phyloP scores from a whole-genome alignment of 2,797 vertebrate genomes.

The Poeciliopsis turneri region DNA sequence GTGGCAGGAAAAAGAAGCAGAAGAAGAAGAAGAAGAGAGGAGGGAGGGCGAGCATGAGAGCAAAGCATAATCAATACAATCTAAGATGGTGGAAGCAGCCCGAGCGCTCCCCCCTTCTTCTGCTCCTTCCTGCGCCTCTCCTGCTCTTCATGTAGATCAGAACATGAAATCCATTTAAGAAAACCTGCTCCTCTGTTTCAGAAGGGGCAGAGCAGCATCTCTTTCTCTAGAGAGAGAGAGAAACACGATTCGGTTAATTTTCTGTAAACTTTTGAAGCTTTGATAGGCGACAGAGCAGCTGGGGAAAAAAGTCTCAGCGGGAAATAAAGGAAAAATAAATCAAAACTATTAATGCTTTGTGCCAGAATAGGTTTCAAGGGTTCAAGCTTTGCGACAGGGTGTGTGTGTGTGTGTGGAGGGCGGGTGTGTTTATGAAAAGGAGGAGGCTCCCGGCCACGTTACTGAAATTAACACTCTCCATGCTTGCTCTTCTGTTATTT shows the following conservation, averaged over 20 bases:
- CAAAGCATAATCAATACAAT: slow-evolving; percentile 72
- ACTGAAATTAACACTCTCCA: slow-evolving; percentile 59
- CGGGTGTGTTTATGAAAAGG: neutral
- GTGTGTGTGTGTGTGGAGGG: neutral
- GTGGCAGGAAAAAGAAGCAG: slow-evolving; percentile 59
- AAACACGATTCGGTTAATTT: slow-evolving; percentile 7
- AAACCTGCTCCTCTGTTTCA: slow-evolving; percentile 9
- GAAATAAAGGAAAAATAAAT: slow-evolving; percentile 31
- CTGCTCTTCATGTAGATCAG: slow-evolving; percentile 13
- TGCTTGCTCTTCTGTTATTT: slow-evolving; percentile 28
- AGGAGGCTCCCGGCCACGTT: slow-evolving; percentile 60
- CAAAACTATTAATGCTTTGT: slow-evolving; percentile 85
- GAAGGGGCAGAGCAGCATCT: slow-evolving; percentile 34
- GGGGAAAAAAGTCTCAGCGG: slow-evolving; percentile 69
- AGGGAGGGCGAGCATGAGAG: slow-evolving; percentile 47
- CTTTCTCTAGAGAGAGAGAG: neutral
- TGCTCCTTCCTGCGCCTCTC: neutral
- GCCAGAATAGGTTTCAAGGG: slow-evolving; percentile 83
- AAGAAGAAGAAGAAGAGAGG: slow-evolving; percentile 38
- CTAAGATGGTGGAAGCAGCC: slow-evolving; percentile 75
- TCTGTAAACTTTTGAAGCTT: slow-evolving; percentile 36
- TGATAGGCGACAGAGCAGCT: neutral
- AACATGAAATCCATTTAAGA: slow-evolving; percentile 5
- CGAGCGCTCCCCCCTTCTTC: slow-evolving; percentile 30
- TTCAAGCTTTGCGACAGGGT: slow-evolving; percentile 66